These are phyloP conservation scores for Nomada hirtipes DNA, from an alignment of 2,888 invertebrate genomes.

Conservation along the genomic window DNA sequence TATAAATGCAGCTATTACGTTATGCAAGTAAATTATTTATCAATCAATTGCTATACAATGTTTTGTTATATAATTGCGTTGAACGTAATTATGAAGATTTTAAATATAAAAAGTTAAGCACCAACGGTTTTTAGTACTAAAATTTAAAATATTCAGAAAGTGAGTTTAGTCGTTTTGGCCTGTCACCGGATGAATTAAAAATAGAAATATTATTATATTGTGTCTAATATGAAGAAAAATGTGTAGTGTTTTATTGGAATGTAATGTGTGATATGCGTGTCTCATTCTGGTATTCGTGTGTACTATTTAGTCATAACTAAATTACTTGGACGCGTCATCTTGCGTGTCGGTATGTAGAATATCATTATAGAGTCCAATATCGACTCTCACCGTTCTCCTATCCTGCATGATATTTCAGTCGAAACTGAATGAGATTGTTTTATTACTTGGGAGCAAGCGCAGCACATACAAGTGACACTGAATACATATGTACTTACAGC, in stretches of 20 bases:
- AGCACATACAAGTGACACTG: slow-evolving; percentile 20
- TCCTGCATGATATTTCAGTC: not conserved
- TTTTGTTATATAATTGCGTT: too few species aligned
- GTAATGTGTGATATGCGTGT: not conserved
- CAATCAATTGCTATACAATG: too few species aligned
- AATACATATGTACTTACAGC: slow-evolving; percentile 21
- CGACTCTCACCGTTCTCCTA: not conserved
- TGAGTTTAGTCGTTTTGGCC: too few species aligned
- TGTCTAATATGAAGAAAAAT: too few species aligned
- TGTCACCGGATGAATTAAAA: too few species aligned
- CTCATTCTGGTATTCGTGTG: not conserved
- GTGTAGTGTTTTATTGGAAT: not conserved
- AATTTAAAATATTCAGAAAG: too few species aligned
- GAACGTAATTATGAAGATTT: too few species aligned
- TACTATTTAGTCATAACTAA: slow-evolving; percentile 5
- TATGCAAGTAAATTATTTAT: too few species aligned
- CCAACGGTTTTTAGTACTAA: too few species aligned
- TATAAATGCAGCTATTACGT: too few species aligned
- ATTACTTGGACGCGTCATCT: slow-evolving; percentile 9
- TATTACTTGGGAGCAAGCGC: slow-evolving; percentile 6
- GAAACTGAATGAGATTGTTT: slow-evolving; percentile 24
- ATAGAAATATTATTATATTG: too few species aligned
- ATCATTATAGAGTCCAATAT: slow-evolving; percentile 6
- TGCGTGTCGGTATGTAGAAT: not conserved
- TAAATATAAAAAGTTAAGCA: too few species aligned